Evolutionary conservation across 2,888 invertebrate genomes (phyloP), one percentile per base, ranked within the genome.

Genomic region (Marronus borbonicus): DNA sequence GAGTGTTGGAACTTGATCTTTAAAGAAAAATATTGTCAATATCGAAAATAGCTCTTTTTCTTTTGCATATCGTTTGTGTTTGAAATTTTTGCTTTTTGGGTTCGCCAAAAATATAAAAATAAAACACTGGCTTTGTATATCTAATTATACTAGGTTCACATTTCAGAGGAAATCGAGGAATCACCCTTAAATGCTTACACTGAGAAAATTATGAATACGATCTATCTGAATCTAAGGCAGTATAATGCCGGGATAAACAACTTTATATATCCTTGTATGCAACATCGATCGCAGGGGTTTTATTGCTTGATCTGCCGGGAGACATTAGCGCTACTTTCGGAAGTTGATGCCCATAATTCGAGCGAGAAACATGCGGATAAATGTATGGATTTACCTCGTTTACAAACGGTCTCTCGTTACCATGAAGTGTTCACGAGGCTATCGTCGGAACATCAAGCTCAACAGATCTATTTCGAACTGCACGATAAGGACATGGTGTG

Each of bases 271-370:
- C 70, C 20, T 3, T 70, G 36, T 36, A 55, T 70, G 1, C 70
- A 70, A 55, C 28, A 17, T 10, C 52, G 52, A 36, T 7, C 20
- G 10, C 8, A 36, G 17, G n/a, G 1, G 1, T 17, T 58, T 4
- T 70, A 31, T 12, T 70, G 70, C 20, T 58, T 70, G 39, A 36
- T 58, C 7, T 70, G 70, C 39, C 31, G n/a, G 24, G 31, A 31
- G 8, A 12, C 70, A n/a, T 1, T 55, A n/a, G 12, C n/a, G 55
- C 3, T 7, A 8, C 20, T 17, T 60, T 24, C 65, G 44, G 8
- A 36, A 1, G 17, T 65, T 44, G 44, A 36, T 12, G 44, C 17
- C 20, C 65, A 65, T 44, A 39, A 17, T 44, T n/a, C 8, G n/a
- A 36, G 20, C 17, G 28, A 39, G 1, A 65, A n/a, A 7, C 65